Evolutionary conservation across 2,797 vertebrate species (phyloP).

Genomic region (Cygnus olor): DNA sequence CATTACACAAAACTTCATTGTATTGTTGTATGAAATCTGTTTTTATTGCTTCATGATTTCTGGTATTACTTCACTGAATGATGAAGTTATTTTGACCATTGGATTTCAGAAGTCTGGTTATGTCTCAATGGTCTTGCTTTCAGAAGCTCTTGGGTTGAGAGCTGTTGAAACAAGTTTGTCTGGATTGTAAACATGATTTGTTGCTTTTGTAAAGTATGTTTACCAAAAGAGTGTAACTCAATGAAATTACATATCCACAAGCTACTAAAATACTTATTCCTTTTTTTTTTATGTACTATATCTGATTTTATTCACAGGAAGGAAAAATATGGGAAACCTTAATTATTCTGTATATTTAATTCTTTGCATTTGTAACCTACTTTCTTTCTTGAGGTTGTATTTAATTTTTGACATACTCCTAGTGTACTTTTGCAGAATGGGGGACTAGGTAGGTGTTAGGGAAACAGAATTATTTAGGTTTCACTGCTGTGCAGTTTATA

Average conservation of each 20-base stretch:
- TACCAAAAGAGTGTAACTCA: background rate
- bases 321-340: background rate
- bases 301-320: background rate
- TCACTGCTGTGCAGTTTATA: background rate
- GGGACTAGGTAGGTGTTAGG: background rate
- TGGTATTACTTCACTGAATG: slow-evolving; percentile 38
- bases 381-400: background rate
- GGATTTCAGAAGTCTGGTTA: slow-evolving; percentile 35
- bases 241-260: background rate
- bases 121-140: slow-evolving; percentile 33
- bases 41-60: slow-evolving; percentile 25
- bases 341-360: background rate
- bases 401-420: background rate
- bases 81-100: slow-evolving; percentile 54
- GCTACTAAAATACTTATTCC: background rate
- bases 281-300: background rate
- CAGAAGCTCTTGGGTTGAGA: slow-evolving; percentile 32
- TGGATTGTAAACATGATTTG: background rate
- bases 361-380: background rate
- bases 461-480: background rate
- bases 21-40: slow-evolving; percentile 11
- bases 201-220: background rate
- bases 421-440: background rate
- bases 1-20: slow-evolving; percentile 17
- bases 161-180: slow-evolving; percentile 19